These are phyloP conservation scores for Hirtodrosophila alboralis DNA, from an alignment of 2,888 invertebrate genomes.

Conservation along the genomic window DNA sequence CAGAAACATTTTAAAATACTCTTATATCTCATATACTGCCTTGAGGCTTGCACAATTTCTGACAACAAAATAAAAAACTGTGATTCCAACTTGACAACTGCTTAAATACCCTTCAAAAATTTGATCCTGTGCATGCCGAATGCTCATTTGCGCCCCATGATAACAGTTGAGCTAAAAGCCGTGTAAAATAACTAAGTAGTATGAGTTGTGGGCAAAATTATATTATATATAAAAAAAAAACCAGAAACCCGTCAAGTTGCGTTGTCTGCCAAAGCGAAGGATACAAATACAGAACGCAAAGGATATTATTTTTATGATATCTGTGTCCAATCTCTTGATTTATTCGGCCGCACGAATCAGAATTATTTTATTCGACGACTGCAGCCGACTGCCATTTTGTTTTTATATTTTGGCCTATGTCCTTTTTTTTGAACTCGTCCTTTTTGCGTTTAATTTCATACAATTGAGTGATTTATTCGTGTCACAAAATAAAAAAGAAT, in stretches of 20 bases:
- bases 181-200: constrained; percentile 46
- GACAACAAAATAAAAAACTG: not conserved
- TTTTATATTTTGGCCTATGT: constrained; percentile 40
- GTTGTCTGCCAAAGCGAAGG: constrained; percentile 50
- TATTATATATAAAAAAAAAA: no score
- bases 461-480: constrained; percentile 84
- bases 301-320: constrained; percentile 84
- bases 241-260: constrained; percentile 53
- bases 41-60: constrained; percentile 2
- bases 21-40: no score
- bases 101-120: constrained; percentile 47
- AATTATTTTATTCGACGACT: constrained; percentile 75
- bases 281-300: constrained; percentile 38
- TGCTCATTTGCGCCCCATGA: constrained; percentile 58
- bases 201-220: constrained; percentile 25
- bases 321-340: constrained; percentile 84
- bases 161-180: constrained; percentile 44
- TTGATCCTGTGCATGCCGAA: constrained; percentile 15
- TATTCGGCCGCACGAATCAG: constrained; percentile 82
- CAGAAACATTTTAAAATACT: no score
- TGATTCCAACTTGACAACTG: constrained; percentile 21
- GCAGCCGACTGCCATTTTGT: constrained; percentile 64
- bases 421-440: constrained; percentile 50
- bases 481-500: constrained; percentile 83
- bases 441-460: constrained; percentile 79